These are phyloP conservation scores for Eublepharis macularius DNA, from an alignment of 2,113 vertebrate species.

Conservation along the genomic window DNA sequence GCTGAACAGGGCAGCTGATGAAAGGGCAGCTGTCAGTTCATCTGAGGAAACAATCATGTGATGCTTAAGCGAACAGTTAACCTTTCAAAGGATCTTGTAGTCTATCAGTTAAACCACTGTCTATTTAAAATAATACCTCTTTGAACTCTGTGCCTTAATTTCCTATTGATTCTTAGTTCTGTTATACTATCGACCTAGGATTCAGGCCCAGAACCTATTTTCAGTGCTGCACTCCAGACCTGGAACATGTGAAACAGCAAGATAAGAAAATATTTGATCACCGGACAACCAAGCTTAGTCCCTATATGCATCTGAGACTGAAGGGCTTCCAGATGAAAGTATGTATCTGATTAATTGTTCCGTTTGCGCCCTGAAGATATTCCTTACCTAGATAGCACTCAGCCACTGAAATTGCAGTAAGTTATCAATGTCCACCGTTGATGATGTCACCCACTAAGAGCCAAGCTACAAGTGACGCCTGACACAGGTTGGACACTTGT, in stretches of 20 bases:
- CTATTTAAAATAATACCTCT: not conserved
- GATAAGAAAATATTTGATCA: not conserved
- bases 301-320: not conserved
- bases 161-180: not conserved
- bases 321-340: not conserved
- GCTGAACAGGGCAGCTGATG: conserved; percentile 12
- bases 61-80: conserved; percentile 40
- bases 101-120: too few relatives aligned
- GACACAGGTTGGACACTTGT: too few relatives aligned
- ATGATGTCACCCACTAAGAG: not conserved
- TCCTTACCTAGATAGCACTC: not conserved
- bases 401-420: not conserved
- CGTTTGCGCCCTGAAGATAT: not conserved
- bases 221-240: not conserved
- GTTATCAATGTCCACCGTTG: too few relatives aligned
- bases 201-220: not conserved
- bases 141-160: not conserved
- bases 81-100: conserved; percentile 13
- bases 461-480: too few relatives aligned
- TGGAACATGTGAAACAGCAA: not conserved
- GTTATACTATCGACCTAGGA: not conserved
- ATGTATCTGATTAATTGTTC: not conserved
- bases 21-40: conserved; percentile 29
- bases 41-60: conserved; percentile 22
- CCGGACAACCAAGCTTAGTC: not conserved